Percentiles rank a stretch among this genome's conserved stretches.
These are phyloP conservation scores for Dastarcus helophoroides DNA, from an alignment of 2,888 invertebrate species.

Conservation along the genomic window DNA sequence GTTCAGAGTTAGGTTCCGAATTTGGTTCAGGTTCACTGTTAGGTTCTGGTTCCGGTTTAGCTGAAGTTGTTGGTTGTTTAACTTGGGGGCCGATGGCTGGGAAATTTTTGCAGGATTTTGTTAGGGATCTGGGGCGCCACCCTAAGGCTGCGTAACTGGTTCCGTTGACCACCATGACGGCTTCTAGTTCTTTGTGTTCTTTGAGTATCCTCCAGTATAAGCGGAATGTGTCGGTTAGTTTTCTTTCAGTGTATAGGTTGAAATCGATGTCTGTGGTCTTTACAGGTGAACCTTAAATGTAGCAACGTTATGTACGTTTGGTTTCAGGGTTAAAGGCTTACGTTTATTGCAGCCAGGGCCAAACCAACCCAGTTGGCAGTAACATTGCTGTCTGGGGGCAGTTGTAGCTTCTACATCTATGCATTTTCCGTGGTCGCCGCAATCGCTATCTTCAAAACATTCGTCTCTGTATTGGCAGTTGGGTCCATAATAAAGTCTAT, in stretches of 20 bases:
- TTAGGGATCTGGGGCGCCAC: slow-evolving; percentile 75
- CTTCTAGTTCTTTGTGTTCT: slow-evolving; percentile 76
- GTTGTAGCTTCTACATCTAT: slow-evolving; percentile 70
- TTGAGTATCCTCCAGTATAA: slow-evolving; percentile 79
- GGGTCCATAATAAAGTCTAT: slow-evolving; percentile 67
- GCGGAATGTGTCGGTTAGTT: slow-evolving; percentile 61
- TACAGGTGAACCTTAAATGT: slow-evolving; percentile 57
- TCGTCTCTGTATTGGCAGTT: slow-evolving; percentile 85
- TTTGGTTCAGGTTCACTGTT: slow-evolving; percentile 35
- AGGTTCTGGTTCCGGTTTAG: slow-evolving; percentile 17
- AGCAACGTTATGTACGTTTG: background rate
- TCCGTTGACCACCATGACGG: slow-evolving; percentile 77
- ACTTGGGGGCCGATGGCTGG: slow-evolving; percentile 46
- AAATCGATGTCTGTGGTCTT: slow-evolving; percentile 63
- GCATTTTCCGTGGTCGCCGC: slow-evolving; percentile 78
- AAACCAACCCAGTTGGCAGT: slow-evolving; percentile 81
- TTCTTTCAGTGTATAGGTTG: slow-evolving; percentile 54
- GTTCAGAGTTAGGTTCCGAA: slow-evolving; percentile 25
- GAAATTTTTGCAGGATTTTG: slow-evolving; percentile 68
- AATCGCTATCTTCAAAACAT: slow-evolving; percentile 74
- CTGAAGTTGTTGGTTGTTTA: slow-evolving; percentile 12
- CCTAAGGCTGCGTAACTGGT: slow-evolving; percentile 82
- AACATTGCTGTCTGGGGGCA: slow-evolving; percentile 74
- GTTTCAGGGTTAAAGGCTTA: slow-evolving; percentile 34
- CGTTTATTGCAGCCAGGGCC: slow-evolving; percentile 76